A percentile compares a stretch with the other conserved stretches of the same genome.
phyloP scores from a whole-genome alignment of 2,797 vertebrate species.

The Etheostoma perlongum region DNA sequence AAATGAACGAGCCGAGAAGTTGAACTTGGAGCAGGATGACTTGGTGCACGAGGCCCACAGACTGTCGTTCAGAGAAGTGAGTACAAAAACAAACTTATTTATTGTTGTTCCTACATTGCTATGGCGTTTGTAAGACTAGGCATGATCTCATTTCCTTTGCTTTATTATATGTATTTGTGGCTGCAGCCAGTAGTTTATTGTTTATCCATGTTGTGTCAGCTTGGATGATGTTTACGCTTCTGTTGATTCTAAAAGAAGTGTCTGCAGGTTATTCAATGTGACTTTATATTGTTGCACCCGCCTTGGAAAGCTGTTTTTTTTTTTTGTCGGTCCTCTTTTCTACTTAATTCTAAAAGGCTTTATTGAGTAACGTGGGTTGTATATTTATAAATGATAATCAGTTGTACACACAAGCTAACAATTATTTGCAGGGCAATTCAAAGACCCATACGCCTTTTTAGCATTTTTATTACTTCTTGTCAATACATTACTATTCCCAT shows the following conservation, averaged over 20 bases:
- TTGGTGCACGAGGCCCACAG: not conserved
- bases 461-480: conserved; percentile 33
- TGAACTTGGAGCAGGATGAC: not conserved
- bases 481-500: conserved; percentile 32
- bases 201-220: not conserved
- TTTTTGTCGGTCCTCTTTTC: not conserved
- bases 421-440: conserved; percentile 36
- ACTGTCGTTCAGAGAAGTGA: not conserved
- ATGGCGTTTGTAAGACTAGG: no score
- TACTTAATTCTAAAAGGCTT: not conserved
- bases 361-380: not conserved
- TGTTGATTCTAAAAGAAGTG: not conserved
- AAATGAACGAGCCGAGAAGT: not conserved
- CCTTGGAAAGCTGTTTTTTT: not conserved
- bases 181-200: not conserved
- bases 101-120: no score
- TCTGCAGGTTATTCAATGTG: not conserved
- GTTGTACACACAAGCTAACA: conserved; percentile 7
- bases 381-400: not conserved
- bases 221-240: not conserved
- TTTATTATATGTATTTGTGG: not conserved
- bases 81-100: not conserved
- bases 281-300: not conserved
- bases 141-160: no score
- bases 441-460: conserved; percentile 13